These are phyloP conservation scores for Eretmocerus hayati DNA, from an alignment of 2,888 invertebrate species.

Conservation along the genomic window DNA sequence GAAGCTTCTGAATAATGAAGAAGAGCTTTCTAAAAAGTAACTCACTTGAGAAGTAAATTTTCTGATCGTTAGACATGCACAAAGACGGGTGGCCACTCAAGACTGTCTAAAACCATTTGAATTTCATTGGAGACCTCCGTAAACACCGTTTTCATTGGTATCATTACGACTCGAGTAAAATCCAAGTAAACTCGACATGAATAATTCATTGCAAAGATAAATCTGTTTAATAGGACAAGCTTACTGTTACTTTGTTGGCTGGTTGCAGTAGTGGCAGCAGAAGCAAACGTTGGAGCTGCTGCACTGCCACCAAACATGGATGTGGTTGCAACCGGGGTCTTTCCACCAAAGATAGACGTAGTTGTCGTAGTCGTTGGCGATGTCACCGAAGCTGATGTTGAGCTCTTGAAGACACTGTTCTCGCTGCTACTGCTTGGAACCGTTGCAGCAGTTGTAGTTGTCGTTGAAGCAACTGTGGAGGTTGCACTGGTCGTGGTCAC, in stretches of 20 bases:
- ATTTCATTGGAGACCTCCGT: too few species aligned
- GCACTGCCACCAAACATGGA: conserved; percentile 1
- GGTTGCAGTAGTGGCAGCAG: neutral
- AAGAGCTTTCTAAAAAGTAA: too few species aligned
- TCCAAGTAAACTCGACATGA: neutral
- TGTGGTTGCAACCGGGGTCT: neutral
- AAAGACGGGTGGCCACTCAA: too few species aligned
- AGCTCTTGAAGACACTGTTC: neutral
- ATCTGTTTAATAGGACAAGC: neutral
- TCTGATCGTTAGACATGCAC: too few species aligned
- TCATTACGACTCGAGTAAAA: too few species aligned
- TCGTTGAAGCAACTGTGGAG: conserved; percentile 7
- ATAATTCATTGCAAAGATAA: neutral
- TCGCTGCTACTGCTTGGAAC: conserved; percentile 10
- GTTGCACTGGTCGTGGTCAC: neutral
- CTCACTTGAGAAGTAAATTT: too few species aligned
- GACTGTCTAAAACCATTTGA: too few species aligned
- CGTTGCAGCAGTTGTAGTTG: conserved; percentile 14
- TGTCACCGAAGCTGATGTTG: conserved; percentile 5
- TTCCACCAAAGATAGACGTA: neutral
- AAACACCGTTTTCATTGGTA: too few species aligned
- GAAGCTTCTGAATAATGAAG: too few species aligned
- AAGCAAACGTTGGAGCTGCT: neutral
- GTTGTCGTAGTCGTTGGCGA: conserved; percentile 1
- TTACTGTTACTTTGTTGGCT: conserved; percentile 1